Evolutionary conservation across 2,888 invertebrate species (phyloP).

Genomic region (Acronicta psi): DNA sequence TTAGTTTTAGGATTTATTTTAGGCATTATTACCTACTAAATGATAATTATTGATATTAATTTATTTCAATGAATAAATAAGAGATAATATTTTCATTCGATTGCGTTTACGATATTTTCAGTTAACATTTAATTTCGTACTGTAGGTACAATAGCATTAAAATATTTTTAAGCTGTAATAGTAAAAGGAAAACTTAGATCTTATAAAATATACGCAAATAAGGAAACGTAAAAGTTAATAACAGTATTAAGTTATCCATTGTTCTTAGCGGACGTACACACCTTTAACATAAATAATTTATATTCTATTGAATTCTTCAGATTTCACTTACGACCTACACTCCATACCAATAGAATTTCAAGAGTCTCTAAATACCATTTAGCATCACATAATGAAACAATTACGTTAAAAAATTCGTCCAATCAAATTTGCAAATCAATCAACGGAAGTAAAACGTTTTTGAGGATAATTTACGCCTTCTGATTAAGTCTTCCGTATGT

Average conservation of each 20-base stretch:
- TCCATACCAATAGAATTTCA: not conserved
- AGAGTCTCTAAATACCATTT: not conserved
- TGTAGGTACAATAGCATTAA: no score
- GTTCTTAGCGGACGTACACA: constrained; percentile 1
- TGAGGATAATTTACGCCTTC: not conserved
- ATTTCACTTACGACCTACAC: not conserved
- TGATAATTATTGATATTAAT: no score
- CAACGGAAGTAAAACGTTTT: not conserved
- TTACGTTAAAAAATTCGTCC: not conserved
- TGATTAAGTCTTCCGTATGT: not conserved
- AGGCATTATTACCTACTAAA: no score
- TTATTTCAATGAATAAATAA: no score
- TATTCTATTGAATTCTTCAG: constrained; percentile 11
- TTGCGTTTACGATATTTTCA: no score
- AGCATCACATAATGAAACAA: constrained; percentile 4
- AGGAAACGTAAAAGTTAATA: no score
- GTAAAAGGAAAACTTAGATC: no score
- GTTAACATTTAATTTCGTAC: no score
- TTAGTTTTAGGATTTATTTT: no score
- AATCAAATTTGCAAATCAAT: not conserved
- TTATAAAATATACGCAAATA: no score
- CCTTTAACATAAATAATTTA: not conserved
- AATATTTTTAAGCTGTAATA: no score
- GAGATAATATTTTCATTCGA: no score
- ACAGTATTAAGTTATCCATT: constrained; percentile 6